Conservation (phyloP, 2,888 invertebrate species). For the Nymphalis urticae region DNA sequence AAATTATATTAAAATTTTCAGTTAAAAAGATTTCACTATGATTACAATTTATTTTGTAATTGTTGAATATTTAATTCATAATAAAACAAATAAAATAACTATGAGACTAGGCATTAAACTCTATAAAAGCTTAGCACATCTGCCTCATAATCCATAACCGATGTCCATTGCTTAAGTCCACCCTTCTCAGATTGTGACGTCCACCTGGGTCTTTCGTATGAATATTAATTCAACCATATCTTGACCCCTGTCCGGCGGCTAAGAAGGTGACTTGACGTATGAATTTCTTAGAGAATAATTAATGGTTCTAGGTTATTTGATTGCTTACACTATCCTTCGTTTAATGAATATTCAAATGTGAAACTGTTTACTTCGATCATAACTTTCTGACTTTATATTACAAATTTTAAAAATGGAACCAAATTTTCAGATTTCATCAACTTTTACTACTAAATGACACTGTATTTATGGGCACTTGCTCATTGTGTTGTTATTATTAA, state of each 20-base stretch:
- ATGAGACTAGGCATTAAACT: slow-evolving; percentile 46
- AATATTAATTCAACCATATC: slow-evolving; percentile 82
- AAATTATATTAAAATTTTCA: too few species aligned
- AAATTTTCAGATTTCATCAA: too few species aligned
- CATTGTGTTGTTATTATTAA: too few species aligned
- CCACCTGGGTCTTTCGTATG: slow-evolving; percentile 80
- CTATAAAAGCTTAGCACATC: slow-evolving; percentile 1
- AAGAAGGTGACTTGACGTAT: slow-evolving; percentile 72
- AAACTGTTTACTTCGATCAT: slow-evolving; percentile 19
- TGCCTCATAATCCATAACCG: slow-evolving; percentile 38
- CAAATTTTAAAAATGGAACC: too few species aligned
- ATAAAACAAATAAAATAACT: background rate
- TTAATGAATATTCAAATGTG: slow-evolving; percentile 36
- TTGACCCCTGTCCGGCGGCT: slow-evolving; percentile 72
- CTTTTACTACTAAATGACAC: too few species aligned
- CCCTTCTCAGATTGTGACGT: slow-evolving; percentile 79
- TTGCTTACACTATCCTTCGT: slow-evolving; percentile 35
- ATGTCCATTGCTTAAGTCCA: slow-evolving; percentile 74
- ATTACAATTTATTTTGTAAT: too few species aligned
- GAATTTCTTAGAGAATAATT: slow-evolving; percentile 75
- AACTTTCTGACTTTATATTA: slow-evolving; percentile 2
- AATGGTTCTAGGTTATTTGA: slow-evolving; percentile 48
- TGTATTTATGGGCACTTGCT: too few species aligned
- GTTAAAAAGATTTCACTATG: too few species aligned
- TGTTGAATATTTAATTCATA: too few species aligned